phyloP scores from a whole-genome alignment of 2,888 invertebrate species.

The Leptarthrus brevirostris region DNA sequence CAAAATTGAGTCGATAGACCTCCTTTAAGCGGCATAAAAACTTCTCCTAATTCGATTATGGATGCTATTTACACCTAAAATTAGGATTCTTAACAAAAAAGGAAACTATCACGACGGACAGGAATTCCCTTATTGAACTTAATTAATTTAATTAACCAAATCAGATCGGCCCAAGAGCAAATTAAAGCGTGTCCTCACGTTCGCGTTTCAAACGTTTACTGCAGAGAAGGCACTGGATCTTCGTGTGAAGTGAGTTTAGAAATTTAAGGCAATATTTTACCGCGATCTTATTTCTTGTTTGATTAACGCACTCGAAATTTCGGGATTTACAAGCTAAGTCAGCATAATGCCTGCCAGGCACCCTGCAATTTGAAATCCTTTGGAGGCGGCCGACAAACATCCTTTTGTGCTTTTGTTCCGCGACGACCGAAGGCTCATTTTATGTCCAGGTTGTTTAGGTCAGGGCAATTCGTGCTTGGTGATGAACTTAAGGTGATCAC shows the following conservation, averaged over 20 bases:
- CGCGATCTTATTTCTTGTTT: slow-evolving; percentile 28
- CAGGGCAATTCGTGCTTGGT: slow-evolving; percentile 41
- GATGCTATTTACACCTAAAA: slow-evolving; percentile 39
- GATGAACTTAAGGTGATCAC: slow-evolving; percentile 38
- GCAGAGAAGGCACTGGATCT: background rate
- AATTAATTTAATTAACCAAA: slow-evolving; percentile 46
- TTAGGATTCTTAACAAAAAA: slow-evolving; percentile 21
- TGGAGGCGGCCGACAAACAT: slow-evolving; percentile 40
- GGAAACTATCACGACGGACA: background rate
- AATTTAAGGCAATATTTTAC: slow-evolving; percentile 35
- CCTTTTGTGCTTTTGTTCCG: slow-evolving; percentile 33
- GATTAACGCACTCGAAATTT: slow-evolving; percentile 23
- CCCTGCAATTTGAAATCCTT: slow-evolving; percentile 34
- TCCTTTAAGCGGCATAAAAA: background rate
- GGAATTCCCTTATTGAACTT: slow-evolving; percentile 37
- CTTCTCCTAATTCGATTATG: slow-evolving; percentile 36
- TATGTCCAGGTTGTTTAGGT: background rate
- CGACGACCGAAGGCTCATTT: slow-evolving; percentile 3
- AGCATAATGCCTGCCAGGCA: slow-evolving; percentile 15
- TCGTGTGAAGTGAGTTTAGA: background rate
- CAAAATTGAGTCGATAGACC: slow-evolving; percentile 18
- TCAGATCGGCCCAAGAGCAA: slow-evolving; percentile 4
- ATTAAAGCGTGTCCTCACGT: slow-evolving; percentile 41
- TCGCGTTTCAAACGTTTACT: background rate
- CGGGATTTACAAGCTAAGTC: background rate